A percentile compares a stretch with the other conserved stretches of the same genome.
Conservation (phyloP, 2,113 vertebrate species). For the Stegostoma tigrinum region DNA sequence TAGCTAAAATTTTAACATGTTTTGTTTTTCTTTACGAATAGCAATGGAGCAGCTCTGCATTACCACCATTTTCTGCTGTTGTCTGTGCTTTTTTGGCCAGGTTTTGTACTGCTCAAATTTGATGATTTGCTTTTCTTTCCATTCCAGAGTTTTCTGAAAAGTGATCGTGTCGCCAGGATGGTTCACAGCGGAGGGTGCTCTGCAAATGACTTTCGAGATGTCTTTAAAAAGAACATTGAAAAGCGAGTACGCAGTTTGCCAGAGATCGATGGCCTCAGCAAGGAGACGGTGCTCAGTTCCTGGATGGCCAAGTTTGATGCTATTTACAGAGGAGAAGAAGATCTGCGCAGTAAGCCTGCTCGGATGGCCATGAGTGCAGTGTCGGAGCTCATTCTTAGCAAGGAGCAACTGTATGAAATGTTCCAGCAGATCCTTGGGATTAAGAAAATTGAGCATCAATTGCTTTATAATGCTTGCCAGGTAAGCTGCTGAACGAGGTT, state of each 20-base stretch:
- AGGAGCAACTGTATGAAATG: slow-evolving; percentile 97
- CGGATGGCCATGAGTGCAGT: slow-evolving; percentile 77
- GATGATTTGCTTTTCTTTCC: neutral
- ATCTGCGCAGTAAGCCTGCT: slow-evolving; percentile 69
- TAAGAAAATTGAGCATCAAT: slow-evolving; percentile 89
- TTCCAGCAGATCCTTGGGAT: slow-evolving; percentile 92
- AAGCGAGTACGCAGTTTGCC: slow-evolving; percentile 88
- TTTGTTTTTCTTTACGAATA: neutral
- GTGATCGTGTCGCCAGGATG: slow-evolving; percentile 88
- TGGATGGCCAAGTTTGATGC: slow-evolving; percentile 95
- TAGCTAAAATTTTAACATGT: neutral
- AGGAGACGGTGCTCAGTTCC: slow-evolving; percentile 92
- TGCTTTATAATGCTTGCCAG: slow-evolving; percentile 96
- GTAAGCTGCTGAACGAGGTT: slow-evolving; percentile 53
- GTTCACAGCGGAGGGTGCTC: slow-evolving; percentile 90
- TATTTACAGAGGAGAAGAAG: slow-evolving; percentile 87
- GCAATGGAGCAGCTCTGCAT: neutral
- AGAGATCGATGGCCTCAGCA: slow-evolving; percentile 92
- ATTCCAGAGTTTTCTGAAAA: slow-evolving; percentile 84
- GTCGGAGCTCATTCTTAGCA: slow-evolving; percentile 93
- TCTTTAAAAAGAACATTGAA: slow-evolving; percentile 97
- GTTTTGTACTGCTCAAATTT: neutral
- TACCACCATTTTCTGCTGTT: neutral
- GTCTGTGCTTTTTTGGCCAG: neutral
- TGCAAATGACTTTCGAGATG: slow-evolving; percentile 86